Conservation (phyloP, 2,888 invertebrate genomes). For the Coleophora flavipennella region DNA sequence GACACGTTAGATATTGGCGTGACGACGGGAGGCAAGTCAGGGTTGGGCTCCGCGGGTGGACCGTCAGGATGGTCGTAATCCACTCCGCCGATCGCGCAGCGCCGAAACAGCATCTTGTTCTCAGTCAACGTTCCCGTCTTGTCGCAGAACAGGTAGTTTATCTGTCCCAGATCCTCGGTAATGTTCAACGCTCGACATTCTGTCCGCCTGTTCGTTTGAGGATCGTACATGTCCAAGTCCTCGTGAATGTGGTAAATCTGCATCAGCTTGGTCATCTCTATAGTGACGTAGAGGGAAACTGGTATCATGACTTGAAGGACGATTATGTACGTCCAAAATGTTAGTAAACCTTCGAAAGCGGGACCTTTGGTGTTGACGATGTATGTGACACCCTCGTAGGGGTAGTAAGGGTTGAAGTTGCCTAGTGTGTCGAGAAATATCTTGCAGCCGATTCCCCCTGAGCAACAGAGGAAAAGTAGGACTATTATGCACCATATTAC, state of each 20-base stretch:
- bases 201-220: slow-evolving; percentile 80
- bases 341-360: slow-evolving; percentile 83
- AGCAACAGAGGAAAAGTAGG: slow-evolving; percentile 88
- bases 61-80: slow-evolving; percentile 90
- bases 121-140: slow-evolving; percentile 98
- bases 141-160: slow-evolving; percentile 92
- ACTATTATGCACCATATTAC: slow-evolving; percentile 97
- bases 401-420: slow-evolving; percentile 12
- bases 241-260: slow-evolving; percentile 97
- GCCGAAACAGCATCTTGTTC: slow-evolving; percentile 96
- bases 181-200: slow-evolving; percentile 96
- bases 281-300: slow-evolving; percentile 94
- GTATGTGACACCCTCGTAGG: slow-evolving; percentile 76
- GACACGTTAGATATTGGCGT: slow-evolving; percentile 62
- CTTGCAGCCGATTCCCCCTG: slow-evolving; percentile 93
- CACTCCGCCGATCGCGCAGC: slow-evolving; percentile 89
- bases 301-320: slow-evolving; percentile 98
- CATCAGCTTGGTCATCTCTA: slow-evolving; percentile 95
- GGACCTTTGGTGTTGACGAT: slow-evolving; percentile 75
- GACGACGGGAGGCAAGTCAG: slow-evolving; percentile 59
- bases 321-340: slow-evolving; percentile 97
- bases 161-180: slow-evolving; percentile 97
- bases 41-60: slow-evolving; percentile 76
- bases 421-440: slow-evolving; percentile 82
- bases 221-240: slow-evolving; percentile 90